phyloP scores from a whole-genome alignment of 2,113 vertebrate species.

The Cheilinus undulatus region DNA sequence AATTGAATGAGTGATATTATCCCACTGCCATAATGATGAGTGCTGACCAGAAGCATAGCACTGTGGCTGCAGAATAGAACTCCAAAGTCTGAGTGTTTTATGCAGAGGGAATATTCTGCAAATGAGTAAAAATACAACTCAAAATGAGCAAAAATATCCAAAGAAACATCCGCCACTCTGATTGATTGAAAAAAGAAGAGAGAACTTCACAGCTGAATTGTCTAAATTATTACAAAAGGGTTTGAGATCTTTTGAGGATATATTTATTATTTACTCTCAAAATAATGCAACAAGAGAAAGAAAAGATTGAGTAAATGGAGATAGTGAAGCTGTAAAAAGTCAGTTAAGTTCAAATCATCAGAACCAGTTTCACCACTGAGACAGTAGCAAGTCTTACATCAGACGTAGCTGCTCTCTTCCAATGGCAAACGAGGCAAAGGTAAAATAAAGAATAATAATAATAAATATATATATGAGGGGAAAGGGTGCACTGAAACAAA shows the following conservation, averaged over 20 bases:
- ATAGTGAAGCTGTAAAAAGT: constrained; percentile 24
- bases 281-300: neutral
- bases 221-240: neutral
- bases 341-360: constrained; percentile 29
- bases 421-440: constrained; percentile 32
- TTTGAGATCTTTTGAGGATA: neutral
- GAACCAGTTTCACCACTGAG: constrained; percentile 42
- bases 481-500: constrained; percentile 46
- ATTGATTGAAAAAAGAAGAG: neutral
- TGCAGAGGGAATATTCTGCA: neutral
- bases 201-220: neutral
- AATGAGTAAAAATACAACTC: neutral
- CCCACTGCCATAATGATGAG: constrained; percentile 33
- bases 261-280: neutral
- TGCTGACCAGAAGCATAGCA: constrained; percentile 24
- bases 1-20: constrained; percentile 54
- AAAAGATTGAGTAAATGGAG: neutral
- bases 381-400: constrained; percentile 69
- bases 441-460: constrained; percentile 7
- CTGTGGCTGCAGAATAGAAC: neutral
- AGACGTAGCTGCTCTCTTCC: constrained; percentile 51
- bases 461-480: neutral
- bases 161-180: neutral
- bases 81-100: neutral
- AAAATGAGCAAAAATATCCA: neutral